These are phyloP conservation scores for Drosophila azteca DNA, from an alignment of 1,140 invertebrate genomes.

Conservation along the genomic window DNA sequence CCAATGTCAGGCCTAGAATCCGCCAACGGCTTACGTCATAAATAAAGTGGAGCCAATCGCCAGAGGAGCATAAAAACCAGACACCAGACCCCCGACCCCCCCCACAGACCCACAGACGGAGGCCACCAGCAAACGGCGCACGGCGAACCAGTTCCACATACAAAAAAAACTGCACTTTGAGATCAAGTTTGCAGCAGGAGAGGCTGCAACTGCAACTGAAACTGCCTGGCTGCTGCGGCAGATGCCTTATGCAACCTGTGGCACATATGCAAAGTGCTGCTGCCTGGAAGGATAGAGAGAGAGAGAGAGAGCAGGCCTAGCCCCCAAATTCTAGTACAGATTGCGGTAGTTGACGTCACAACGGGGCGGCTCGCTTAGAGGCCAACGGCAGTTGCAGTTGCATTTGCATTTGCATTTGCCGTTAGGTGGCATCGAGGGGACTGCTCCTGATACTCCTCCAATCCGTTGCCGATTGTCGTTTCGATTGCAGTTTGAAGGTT, in stretches of 20 bases:
- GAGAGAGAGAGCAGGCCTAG: constrained; percentile 34
- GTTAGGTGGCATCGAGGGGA: constrained; percentile 2
- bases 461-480: too few species aligned
- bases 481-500: too few species aligned
- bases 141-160: constrained; percentile 36
- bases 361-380: not conserved
- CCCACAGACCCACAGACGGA: constrained; percentile 11
- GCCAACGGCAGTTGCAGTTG: constrained; percentile 17
- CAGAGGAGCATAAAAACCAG: not conserved
- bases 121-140: not conserved
- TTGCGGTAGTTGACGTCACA: constrained; percentile 59
- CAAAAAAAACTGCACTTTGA: not conserved
- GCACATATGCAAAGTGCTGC: constrained; percentile 1
- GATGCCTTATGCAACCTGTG: constrained; percentile 39
- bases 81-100: not conserved
- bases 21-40: constrained; percentile 52
- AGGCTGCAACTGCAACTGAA: constrained; percentile 9
- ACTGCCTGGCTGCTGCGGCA: constrained; percentile 6
- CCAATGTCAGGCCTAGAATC: constrained; percentile 49
- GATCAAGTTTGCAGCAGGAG: constrained; percentile 14
- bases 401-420: not conserved
- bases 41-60: constrained; percentile 14
- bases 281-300: too few species aligned
- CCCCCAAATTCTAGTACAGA: constrained; percentile 46
- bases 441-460: not conserved